A percentile compares a stretch with the other conserved stretches of the same genome.
These are phyloP conservation scores for Craseonycteris thonglongyai DNA, from an alignment of 2,113 vertebrate genomes.

Conservation along the genomic window DNA sequence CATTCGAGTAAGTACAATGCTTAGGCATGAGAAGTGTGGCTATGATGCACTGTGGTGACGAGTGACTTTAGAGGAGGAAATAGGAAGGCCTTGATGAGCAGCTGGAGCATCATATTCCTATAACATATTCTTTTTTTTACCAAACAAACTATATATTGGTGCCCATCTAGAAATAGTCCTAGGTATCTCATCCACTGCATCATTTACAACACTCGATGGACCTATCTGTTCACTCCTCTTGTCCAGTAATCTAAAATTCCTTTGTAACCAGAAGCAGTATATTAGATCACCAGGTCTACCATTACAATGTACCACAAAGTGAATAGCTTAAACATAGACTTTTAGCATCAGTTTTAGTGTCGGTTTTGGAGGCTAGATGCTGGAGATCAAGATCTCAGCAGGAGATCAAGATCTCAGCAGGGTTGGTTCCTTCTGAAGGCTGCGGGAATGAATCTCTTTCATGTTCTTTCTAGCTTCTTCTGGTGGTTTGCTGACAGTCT, in stretches of 20 bases:
- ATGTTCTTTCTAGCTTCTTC: too few species aligned
- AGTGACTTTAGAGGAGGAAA: neutral
- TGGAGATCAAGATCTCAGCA: neutral
- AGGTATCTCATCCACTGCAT: neutral
- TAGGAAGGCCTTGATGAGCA: neutral
- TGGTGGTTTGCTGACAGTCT: neutral
- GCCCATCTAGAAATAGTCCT: neutral
- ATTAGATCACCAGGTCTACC: neutral
- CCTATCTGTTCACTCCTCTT: neutral
- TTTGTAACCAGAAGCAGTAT: neutral
- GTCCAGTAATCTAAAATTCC: neutral
- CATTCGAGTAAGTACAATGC: neutral
- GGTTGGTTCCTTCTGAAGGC: neutral
- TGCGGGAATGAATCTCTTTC: neutral
- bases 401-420: neutral
- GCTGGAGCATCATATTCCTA: neutral
- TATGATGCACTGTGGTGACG: rapidly evolving
- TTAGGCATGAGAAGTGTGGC: neutral
- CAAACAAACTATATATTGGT: neutral
- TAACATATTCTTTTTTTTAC: neutral
- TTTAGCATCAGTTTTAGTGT: neutral
- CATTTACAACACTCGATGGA: neutral
- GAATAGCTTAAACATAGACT: neutral
- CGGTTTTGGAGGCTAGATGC: neutral
- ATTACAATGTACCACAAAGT: neutral